Evolutionary conservation across 2,797 vertebrate genomes (phyloP).

Genomic region (Craterocephalus amniculus): DNA sequence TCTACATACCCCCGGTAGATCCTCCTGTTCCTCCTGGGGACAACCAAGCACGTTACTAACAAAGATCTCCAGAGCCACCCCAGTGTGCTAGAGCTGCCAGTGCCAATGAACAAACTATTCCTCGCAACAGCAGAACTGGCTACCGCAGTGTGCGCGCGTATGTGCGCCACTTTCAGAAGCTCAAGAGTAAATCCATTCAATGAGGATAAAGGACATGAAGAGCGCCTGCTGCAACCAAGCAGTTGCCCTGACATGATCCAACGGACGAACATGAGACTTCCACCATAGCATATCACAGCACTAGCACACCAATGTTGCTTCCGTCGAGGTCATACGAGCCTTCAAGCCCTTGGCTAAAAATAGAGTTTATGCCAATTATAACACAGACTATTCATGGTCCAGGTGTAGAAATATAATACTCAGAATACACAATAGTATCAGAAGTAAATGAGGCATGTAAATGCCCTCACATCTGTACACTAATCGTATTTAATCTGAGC

Average conservation of each 20-base stretch:
- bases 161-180: slow-evolving; percentile 44
- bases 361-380: slow-evolving; percentile 66
- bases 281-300: slow-evolving; percentile 8
- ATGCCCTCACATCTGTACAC: not conserved
- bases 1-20: slow-evolving; percentile 71
- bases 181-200: slow-evolving; percentile 75
- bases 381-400: slow-evolving; percentile 27
- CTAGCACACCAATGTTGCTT: slow-evolving; percentile 12
- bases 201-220: slow-evolving; percentile 64
- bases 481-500: not conserved
- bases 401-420: slow-evolving; percentile 36
- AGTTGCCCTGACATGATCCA: slow-evolving; percentile 43
- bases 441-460: not conserved
- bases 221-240: slow-evolving; percentile 29
- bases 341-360: slow-evolving; percentile 45
- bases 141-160: slow-evolving; percentile 24
- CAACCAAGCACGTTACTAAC: slow-evolving; percentile 32
- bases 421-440: slow-evolving; percentile 28
- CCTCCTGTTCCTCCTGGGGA: slow-evolving; percentile 61
- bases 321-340: slow-evolving; percentile 26
- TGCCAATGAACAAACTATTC: not conserved
- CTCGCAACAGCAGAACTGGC: slow-evolving; percentile 20
- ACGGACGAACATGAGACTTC: slow-evolving; percentile 32
- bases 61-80: slow-evolving; percentile 65
- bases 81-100: slow-evolving; percentile 44